A percentile compares a stretch with the other conserved stretches of the same genome.
phyloP scores from a whole-genome alignment of 1,140 invertebrate species.

The Brachionus koreanus region DNA sequence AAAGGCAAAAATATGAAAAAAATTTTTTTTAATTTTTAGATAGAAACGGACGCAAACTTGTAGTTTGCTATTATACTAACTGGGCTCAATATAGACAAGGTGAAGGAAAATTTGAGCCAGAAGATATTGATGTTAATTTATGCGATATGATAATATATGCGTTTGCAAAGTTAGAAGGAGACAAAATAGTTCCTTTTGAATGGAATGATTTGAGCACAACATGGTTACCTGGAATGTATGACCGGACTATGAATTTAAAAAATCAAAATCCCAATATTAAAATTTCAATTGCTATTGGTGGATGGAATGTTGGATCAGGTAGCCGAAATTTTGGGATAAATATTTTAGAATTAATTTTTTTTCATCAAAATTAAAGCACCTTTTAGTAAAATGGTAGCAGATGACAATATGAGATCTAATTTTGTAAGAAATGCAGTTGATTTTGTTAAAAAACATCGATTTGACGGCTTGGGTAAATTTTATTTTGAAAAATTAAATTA shows the following conservation, averaged over 20 bases:
- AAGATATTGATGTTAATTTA: slow-evolving; percentile 75
- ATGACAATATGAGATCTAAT: slow-evolving; percentile 55
- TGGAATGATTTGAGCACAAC: slow-evolving; percentile 68
- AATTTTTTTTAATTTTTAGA: background rate
- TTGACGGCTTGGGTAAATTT: slow-evolving; percentile 65
- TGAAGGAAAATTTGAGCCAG: slow-evolving; percentile 76
- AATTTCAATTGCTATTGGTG: background rate
- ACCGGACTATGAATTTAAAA: slow-evolving; percentile 17
- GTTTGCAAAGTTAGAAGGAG: slow-evolving; percentile 68
- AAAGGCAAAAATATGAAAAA: background rate
- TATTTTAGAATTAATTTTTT: slow-evolving; percentile 53
- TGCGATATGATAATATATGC: slow-evolving; percentile 90
- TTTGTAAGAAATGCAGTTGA: slow-evolving; percentile 45
- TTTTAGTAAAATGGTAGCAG: slow-evolving; percentile 71
- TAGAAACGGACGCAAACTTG: background rate
- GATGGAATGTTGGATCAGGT: slow-evolving; percentile 78
- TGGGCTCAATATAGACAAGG: slow-evolving; percentile 84
- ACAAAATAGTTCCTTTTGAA: slow-evolving; percentile 73
- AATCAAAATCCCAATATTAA: slow-evolving; percentile 14
- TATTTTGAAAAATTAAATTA: slow-evolving; percentile 80
- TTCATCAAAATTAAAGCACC: slow-evolving; percentile 64
- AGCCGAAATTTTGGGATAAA: slow-evolving; percentile 49
- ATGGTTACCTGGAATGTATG: slow-evolving; percentile 30
- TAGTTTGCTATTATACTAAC: slow-evolving; percentile 83
- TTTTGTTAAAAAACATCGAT: slow-evolving; percentile 60